Evolutionary conservation across 1,140 invertebrate species (phyloP).

Genomic region (Bombyx mori): DNA sequence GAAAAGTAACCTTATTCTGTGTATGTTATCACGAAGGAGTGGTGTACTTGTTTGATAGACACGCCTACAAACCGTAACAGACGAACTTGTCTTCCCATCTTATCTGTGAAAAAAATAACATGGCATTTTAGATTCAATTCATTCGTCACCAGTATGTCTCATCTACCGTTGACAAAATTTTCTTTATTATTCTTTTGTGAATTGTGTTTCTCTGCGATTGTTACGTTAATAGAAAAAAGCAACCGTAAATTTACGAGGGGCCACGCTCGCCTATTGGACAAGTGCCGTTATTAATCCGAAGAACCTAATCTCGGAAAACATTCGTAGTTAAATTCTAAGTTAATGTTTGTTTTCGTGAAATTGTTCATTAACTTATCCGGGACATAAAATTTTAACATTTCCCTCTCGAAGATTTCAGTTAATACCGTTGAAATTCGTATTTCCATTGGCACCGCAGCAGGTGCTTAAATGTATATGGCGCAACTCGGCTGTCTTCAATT

Average conservation of each 20-base stretch:
- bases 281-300: constrained; percentile 12
- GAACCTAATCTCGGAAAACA: constrained; percentile 15
- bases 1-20: too few species aligned
- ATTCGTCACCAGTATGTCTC: too few species aligned
- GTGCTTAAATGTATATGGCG: constrained; percentile 35
- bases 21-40: too few species aligned
- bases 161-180: too few species aligned
- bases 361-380: constrained; percentile 29
- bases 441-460: constrained; percentile 18
- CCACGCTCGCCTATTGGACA: constrained; percentile 5
- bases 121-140: too few species aligned
- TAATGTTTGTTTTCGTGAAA: constrained; percentile 20
- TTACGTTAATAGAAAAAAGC: neutral
- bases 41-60: too few species aligned
- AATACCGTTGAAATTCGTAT: constrained; percentile 32
- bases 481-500: constrained; percentile 30
- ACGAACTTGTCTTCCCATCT: too few species aligned
- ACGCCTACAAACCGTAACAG: too few species aligned
- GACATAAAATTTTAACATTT: constrained; percentile 23
- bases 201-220: too few species aligned
- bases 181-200: too few species aligned
- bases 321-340: constrained; percentile 18
- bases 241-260: constrained; percentile 6
- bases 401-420: constrained; percentile 24
- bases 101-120: too few species aligned